These are phyloP conservation scores for Pocillopora meandrina DNA, from an alignment of 92 coral and sea anemone genomes.

Conservation along the genomic window DNA sequence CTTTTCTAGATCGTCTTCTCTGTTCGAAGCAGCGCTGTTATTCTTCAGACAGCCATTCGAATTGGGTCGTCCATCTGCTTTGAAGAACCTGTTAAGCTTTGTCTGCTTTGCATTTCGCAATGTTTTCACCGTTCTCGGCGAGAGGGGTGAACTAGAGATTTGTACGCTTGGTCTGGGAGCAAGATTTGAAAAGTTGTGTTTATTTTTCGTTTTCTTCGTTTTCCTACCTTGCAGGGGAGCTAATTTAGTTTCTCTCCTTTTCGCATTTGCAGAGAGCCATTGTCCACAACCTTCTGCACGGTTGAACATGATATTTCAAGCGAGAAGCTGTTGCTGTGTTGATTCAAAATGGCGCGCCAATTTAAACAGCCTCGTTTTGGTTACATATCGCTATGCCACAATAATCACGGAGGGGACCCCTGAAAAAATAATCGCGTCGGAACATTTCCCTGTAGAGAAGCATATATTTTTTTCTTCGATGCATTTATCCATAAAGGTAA, in stretches of 20 bases:
- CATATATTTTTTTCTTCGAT: neutral
- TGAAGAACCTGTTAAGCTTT: constrained; percentile 63
- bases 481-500: neutral
- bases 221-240: constrained; percentile 5
- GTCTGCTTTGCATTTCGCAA: constrained; percentile 65
- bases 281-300: constrained; percentile 83
- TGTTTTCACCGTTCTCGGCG: constrained; percentile 55
- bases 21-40: neutral
- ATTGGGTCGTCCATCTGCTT: constrained; percentile 5
- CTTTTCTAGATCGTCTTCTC: neutral
- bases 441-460: neutral
- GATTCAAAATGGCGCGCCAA: constrained; percentile 48
- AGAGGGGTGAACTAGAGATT: constrained; percentile 65
- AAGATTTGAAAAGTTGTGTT: neutral
- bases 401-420: constrained; percentile 11
- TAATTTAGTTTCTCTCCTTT: constrained; percentile 26
- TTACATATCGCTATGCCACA: neutral
- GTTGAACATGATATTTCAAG: constrained; percentile 15
- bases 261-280: constrained; percentile 81
- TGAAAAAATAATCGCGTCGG: no score
- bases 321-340: neutral
- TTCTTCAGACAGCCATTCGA: neutral
- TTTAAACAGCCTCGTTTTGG: constrained; percentile 23
- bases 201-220: constrained; percentile 17
- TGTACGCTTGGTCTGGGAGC: neutral